Conservation (phyloP, 1,140 invertebrate genomes). For the Wasmannia auropunctata region DNA sequence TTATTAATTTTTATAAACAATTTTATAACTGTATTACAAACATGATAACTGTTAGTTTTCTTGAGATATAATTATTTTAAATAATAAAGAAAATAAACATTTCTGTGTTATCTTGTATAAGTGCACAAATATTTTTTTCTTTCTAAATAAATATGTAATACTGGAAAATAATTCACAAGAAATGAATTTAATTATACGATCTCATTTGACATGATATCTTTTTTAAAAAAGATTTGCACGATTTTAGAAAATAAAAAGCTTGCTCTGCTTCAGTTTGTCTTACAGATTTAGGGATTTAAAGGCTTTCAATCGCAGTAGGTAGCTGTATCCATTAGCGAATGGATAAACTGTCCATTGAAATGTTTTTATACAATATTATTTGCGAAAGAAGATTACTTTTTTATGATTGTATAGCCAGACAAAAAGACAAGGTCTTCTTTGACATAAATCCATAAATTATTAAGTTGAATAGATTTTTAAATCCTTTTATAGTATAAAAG, state of each 20-base stretch:
- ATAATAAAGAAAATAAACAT: background rate
- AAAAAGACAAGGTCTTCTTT: background rate
- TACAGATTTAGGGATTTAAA: background rate
- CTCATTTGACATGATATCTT: background rate
- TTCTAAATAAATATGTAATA: background rate
- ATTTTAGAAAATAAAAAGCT: background rate
- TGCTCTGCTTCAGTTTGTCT: background rate
- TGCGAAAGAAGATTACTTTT: background rate
- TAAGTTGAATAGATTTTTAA: background rate
- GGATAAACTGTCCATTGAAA: background rate
- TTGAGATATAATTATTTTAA: background rate
- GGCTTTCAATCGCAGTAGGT: background rate
- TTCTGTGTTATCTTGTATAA: background rate
- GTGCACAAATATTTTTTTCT: background rate
- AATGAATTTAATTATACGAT: background rate
- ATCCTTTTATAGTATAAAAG: background rate
- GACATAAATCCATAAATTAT: background rate
- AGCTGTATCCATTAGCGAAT: background rate
- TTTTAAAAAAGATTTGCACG: background rate
- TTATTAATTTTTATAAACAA: background rate
- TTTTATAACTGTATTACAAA: background rate
- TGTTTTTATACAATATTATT: background rate
- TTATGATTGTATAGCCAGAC: background rate
- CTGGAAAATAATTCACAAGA: too few species aligned
- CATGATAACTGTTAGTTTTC: background rate